Conservation (phyloP, 1,140 invertebrate genomes). For the Drosophila simulans region DNA sequence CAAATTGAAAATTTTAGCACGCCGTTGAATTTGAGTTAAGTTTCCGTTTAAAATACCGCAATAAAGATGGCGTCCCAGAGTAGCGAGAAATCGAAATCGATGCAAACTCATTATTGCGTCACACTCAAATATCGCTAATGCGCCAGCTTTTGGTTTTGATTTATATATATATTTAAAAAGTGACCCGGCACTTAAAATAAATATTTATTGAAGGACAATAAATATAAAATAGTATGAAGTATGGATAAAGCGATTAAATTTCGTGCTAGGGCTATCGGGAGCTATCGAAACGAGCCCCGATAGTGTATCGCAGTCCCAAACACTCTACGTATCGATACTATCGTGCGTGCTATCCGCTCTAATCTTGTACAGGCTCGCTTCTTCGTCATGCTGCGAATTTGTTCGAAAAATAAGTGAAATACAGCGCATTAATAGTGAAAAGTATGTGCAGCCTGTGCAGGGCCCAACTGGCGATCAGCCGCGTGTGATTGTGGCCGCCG, state of each 20-base stretch:
- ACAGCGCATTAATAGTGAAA: slow-evolving; percentile 58
- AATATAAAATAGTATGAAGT: background rate
- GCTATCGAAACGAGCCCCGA: background rate
- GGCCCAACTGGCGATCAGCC: slow-evolving; percentile 48
- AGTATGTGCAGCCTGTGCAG: slow-evolving; percentile 64
- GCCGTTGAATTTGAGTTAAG: too few relatives aligned
- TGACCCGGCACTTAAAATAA: too few relatives aligned
- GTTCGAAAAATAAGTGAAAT: slow-evolving; percentile 74
- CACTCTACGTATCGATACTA: slow-evolving; percentile 8
- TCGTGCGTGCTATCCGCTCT: background rate
- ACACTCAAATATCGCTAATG: too few relatives aligned
- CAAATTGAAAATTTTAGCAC: too few relatives aligned
- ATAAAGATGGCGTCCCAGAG: too few relatives aligned
- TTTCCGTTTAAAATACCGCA: too few relatives aligned
- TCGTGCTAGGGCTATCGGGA: background rate
- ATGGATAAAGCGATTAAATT: too few relatives aligned
- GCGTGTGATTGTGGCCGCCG: slow-evolving; percentile 44
- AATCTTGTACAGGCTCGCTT: slow-evolving; percentile 61
- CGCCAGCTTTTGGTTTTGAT: too few relatives aligned
- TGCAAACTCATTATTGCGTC: too few relatives aligned
- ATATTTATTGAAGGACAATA: background rate
- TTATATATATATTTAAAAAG: too few relatives aligned
- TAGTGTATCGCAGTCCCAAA: background rate
- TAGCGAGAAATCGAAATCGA: too few relatives aligned
- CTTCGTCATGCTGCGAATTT: slow-evolving; percentile 70